These are phyloP conservation scores for Triplophysa rosa DNA, from an alignment of 2,113 vertebrate species.

Conservation along the genomic window DNA sequence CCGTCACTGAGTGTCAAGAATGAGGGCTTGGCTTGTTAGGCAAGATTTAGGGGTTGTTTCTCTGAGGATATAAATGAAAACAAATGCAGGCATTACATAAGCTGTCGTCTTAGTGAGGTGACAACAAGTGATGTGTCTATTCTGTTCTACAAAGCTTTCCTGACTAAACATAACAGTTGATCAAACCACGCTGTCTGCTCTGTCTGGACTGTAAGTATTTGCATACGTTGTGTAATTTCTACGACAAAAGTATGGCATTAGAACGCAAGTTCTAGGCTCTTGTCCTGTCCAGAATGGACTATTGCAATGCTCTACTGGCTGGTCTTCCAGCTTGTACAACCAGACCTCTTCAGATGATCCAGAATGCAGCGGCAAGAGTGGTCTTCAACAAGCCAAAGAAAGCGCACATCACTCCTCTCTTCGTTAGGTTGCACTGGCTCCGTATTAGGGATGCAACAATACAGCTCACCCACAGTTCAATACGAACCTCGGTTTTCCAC, in stretches of 20 bases:
- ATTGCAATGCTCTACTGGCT: too few relatives aligned
- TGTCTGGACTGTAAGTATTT: conserved; percentile 1
- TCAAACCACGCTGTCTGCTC: conserved; percentile 19
- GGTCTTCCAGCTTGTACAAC: too few relatives aligned
- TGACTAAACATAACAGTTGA: conserved; percentile 14
- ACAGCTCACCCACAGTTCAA: too few relatives aligned
- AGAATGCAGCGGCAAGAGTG: too few relatives aligned
- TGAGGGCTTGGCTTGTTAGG: conserved; percentile 45
- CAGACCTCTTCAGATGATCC: too few relatives aligned
- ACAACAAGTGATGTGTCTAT: conserved; percentile 4
- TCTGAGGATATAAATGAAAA: background rate
- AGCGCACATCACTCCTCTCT: too few relatives aligned
- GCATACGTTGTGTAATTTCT: background rate
- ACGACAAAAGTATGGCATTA: conserved; percentile 3
- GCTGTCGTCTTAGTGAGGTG: conserved; percentile 39
- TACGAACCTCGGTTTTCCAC: too few relatives aligned
- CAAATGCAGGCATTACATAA: conserved; percentile 51
- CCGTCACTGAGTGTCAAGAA: conserved; percentile 41
- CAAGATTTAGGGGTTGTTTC: conserved; percentile 2
- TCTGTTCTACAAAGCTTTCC: background rate
- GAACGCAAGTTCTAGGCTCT: too few relatives aligned
- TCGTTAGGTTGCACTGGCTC: too few relatives aligned
- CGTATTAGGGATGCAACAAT: too few relatives aligned
- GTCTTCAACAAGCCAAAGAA: too few relatives aligned
- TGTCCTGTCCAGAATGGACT: too few relatives aligned